Base-by-base conservation (phyloP, 2,113 vertebrate species). In the Tenebrosternarchus preto region DNA sequence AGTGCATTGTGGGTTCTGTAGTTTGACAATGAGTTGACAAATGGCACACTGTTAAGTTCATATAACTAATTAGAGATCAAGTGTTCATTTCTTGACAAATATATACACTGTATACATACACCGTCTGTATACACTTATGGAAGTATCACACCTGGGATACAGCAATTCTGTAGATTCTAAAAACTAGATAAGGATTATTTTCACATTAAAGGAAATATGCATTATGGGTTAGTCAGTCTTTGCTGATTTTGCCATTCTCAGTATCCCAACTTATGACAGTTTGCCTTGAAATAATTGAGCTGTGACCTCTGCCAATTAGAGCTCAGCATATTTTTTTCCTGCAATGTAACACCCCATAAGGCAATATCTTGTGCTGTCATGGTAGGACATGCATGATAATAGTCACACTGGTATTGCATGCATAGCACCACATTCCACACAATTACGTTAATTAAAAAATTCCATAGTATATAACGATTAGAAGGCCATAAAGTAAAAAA, bases 1-100 rank as follows among this genome's bases (percentile, higher is more conserved):
- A 70, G 33, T 69, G 64, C 75, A 70, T 70, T 67, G 33, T n/a
- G 69, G 60, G 76, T 78, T 66, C 29, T 74, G 76, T 3, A 59
- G 16, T 64, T 22, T 17, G 78, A 36, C 76, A 76, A 24, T 12
- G 31, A 2, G 2, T 61, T 73, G 53, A 22, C 19, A 27, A 12
- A 64, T 56, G 19, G 36, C 0, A 8, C 27, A 20, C 9, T 22
- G 76, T 69, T 69, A 46, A 22, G 33, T 39, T 53, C 53, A 63
- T 0, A 29, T 46, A 31, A 76, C 24, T 76, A 50, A 55, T 71
- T 46, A 15, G n/a, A 22, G 43, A 33, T 46, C 19, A 73, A 61
- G n/a, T 56, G 31, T 64, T 80, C 39, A 20, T 27, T 53, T 24
- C 19, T 11, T 43, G 46, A 11, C 16, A 50, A n/a, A n/a, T n/a